Evolutionary conservation across 2,888 invertebrate species (phyloP), one percentile per base, ranked within the genome.

Genomic region (Ptycholaimellus sp.): DNA sequence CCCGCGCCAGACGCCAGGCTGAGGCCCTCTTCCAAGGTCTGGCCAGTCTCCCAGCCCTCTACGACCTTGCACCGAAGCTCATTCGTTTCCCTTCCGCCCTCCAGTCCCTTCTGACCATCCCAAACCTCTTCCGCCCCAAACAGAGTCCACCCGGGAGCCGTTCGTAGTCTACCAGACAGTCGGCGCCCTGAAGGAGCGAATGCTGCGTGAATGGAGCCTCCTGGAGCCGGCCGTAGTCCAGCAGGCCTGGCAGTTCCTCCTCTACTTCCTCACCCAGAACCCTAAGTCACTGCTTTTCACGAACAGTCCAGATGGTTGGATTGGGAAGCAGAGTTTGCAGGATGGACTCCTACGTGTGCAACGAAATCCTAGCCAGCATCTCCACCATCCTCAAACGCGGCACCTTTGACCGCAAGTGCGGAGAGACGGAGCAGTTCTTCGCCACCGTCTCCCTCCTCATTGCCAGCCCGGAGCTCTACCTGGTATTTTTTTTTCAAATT

Each of bases 91-190:
- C n/a, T n/a, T n/a, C n/a, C n/a, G n/a, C n/a, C n/a, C n/a, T n/a
- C n/a, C n/a, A n/a, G n/a, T n/a, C n/a, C n/a, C n/a, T n/a, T n/a
- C n/a, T n/a, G n/a, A n/a, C n/a, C n/a, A n/a, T n/a, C n/a, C n/a
- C n/a, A n/a, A n/a, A n/a, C n/a, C n/a, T n/a, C n/a, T n/a, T n/a
- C n/a, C n/a, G n/a, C n/a, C n/a, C n/a, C n/a, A n/a, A n/a, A n/a
- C 45, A 46, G 52, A 45, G 34, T 39, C 41, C 14, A 47, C 51
- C 1, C 38, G 41, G 19, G 45, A 58, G 36, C 75, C 76, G 51
- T 79, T 78, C 64, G 76, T 83, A 5, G 61, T 79, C 36, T 85
- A 81, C 63, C 82, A 85, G 65, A 72, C 79, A 32, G 79, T 76
- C 5, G 73, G 75, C 41, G 69, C 80, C 17, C 62, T 83, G 39